phyloP scores from a whole-genome alignment of 2,797 vertebrate genomes.

The Florisuga fusca region DNA sequence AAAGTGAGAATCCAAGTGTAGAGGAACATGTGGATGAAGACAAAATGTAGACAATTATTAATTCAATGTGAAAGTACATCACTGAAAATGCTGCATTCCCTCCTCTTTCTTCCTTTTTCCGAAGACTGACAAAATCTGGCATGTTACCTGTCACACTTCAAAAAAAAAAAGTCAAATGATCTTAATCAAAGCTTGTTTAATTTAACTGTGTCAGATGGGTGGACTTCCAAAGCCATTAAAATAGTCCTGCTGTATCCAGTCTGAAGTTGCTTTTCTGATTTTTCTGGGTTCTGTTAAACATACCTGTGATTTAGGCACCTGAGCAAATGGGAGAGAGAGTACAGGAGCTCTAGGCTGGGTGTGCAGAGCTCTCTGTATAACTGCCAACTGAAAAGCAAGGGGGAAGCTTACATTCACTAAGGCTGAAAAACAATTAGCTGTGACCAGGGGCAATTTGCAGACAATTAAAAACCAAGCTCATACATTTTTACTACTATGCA shows the following conservation, averaged over 20 bases:
- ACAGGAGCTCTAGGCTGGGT: fast-evolving
- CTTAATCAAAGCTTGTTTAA: not conserved
- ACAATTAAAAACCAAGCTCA: conserved; percentile 13
- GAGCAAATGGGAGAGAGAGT: too few relatives aligned
- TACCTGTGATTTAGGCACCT: not conserved
- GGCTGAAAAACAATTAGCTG: conserved; percentile 14
- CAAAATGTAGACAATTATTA: not conserved
- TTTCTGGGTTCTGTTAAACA: not conserved
- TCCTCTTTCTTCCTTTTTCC: not conserved
- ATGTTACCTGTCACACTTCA: not conserved
- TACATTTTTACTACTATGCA: conserved; percentile 21
- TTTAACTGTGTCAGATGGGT: not conserved
- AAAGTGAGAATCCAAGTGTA: not conserved
- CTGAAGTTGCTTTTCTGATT: not conserved
- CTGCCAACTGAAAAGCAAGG: not conserved
- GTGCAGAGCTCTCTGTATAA: not conserved
- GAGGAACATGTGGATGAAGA: not conserved
- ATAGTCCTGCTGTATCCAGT: not conserved
- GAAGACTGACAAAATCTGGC: not conserved
- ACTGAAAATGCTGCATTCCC: not conserved
- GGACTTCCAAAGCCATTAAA: not conserved
- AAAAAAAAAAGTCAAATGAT: not conserved
- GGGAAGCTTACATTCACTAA: not conserved
- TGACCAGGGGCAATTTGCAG: not conserved
- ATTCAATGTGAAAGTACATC: not conserved